Base-by-base conservation (phyloP, 2,888 invertebrate genomes). In the Pocota personata region DNA sequence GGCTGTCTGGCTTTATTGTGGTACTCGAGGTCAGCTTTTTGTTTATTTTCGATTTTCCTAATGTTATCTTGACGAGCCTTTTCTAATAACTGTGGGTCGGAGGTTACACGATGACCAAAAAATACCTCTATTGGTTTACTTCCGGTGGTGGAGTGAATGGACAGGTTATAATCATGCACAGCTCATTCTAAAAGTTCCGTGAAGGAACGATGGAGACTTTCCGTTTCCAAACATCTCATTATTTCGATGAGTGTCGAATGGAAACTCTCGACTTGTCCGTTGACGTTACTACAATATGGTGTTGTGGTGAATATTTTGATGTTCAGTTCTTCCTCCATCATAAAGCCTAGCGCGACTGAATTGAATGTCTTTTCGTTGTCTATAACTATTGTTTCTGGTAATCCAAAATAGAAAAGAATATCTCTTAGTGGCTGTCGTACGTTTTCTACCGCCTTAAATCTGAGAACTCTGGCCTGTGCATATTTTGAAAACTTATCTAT, bases 1-100 rank as follows among this genome's bases (percentile, higher is more conserved):
- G 52, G 30, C 14, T 88, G 64, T 30, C 82, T 76, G 16, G 55
- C 66, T 77, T 87, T 87, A 27, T 88, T 87, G 40, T 87, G 88
- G 27, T 64, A 30, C 46, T 75, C 55, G 2, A 86, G 14, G 10
- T 82, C 83, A 43, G 58, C 57, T n/a, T 40, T 12, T 60, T 87
- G 87, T 76, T 87, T 87, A 12, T 43, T 16, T 71, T 82, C 64
- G 16, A 86, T 43, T 62, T 73, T 88, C 24, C 24, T 24, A 24
- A 24, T 24, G 48, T 76, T 86, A n/a, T 62, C 19, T 16, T 71
- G 8, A 10, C 82, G 55, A 19, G 50, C 37, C 16, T 75, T 75
- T 80, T 86, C 88, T 32, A 83, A 73, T 21, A 76, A 24, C 48
- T 86, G 64, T 1, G 87, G 80, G 10, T 60, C 69, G 21, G 82